phyloP scores from a whole-genome alignment of 2,888 invertebrate genomes.

The Amiota mariae region DNA sequence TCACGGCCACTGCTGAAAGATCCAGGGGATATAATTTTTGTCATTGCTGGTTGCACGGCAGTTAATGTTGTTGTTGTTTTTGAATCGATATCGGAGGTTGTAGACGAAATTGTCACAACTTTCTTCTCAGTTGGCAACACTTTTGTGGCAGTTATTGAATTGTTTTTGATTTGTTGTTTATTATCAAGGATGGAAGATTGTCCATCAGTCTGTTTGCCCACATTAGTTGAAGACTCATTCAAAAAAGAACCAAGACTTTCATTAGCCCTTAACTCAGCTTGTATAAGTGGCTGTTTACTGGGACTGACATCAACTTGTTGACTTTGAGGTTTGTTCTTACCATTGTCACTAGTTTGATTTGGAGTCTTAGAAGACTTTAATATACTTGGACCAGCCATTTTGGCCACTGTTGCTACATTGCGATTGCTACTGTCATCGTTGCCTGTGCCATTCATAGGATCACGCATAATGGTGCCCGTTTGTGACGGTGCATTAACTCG shows the following conservation, averaged over 20 bases:
- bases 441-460: slow-evolving; percentile 25
- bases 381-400: slow-evolving; percentile 72
- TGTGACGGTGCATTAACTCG: slow-evolving; percentile 74
- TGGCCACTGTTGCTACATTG: slow-evolving; percentile 43
- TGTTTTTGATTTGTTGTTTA: slow-evolving; percentile 35
- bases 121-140: slow-evolving; percentile 33
- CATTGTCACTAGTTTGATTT: slow-evolving; percentile 26
- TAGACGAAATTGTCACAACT: slow-evolving; percentile 26
- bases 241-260: slow-evolving; percentile 58
- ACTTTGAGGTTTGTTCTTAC: slow-evolving; percentile 39
- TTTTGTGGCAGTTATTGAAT: slow-evolving; percentile 49
- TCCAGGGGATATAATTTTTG: slow-evolving; percentile 61
- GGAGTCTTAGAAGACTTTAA: slow-evolving; percentile 70
- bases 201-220: slow-evolving; percentile 15
- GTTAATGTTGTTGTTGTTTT: slow-evolving; percentile 45
- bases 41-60: slow-evolving; percentile 41
- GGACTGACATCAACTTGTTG: slow-evolving; percentile 53
- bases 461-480: slow-evolving; percentile 42
- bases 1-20: slow-evolving; percentile 68
- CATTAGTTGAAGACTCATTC: slow-evolving; percentile 43
- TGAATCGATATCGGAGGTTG: slow-evolving; percentile 24
- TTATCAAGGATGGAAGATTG: background rate
- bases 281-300: slow-evolving; percentile 66
- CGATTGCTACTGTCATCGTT: slow-evolving; percentile 33
- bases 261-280: slow-evolving; percentile 53